Percentiles rank a stretch among this genome's conserved stretches.
phyloP scores from a whole-genome alignment of 2,797 vertebrate species.

The Amblyopsis hoosieri region DNA sequence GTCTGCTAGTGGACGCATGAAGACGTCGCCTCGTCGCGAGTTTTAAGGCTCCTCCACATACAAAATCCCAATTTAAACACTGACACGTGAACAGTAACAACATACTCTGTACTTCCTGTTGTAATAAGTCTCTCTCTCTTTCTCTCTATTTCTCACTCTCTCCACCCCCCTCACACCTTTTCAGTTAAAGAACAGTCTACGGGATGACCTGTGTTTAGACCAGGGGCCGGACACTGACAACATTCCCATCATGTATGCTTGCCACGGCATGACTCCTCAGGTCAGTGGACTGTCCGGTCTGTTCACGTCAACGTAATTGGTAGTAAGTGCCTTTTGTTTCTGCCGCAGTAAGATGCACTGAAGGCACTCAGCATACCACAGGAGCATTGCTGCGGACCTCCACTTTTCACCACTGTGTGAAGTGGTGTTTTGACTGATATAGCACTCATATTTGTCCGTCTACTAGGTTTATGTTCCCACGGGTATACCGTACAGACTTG shows the following conservation, averaged over 20 bases:
- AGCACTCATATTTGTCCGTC: conserved; percentile 26
- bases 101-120: too few species aligned
- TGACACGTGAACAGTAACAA: too few species aligned
- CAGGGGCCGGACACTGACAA: conserved; percentile 95
- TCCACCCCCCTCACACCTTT: neutral
- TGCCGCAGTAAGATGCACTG: conserved; percentile 4
- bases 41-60: too few species aligned
- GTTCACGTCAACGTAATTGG: neutral
- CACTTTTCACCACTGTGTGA: conserved; percentile 16
- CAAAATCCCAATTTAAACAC: too few species aligned
- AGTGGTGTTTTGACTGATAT: conserved; percentile 24
- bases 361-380: conserved; percentile 10
- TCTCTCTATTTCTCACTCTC: conserved; percentile 11
- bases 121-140: neutral
- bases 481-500: conserved; percentile 14
- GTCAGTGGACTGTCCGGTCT: conserved; percentile 72
- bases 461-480: conserved; percentile 8
- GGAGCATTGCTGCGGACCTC: conserved; percentile 5
- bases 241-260: conserved; percentile 92
- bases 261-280: conserved; percentile 95
- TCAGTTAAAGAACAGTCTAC: conserved; percentile 92
- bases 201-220: conserved; percentile 92
- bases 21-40: too few species aligned
- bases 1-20: too few species aligned
- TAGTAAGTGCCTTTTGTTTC: neutral